Conservation (phyloP, 2,113 vertebrate species). For the Merops nubicus region DNA sequence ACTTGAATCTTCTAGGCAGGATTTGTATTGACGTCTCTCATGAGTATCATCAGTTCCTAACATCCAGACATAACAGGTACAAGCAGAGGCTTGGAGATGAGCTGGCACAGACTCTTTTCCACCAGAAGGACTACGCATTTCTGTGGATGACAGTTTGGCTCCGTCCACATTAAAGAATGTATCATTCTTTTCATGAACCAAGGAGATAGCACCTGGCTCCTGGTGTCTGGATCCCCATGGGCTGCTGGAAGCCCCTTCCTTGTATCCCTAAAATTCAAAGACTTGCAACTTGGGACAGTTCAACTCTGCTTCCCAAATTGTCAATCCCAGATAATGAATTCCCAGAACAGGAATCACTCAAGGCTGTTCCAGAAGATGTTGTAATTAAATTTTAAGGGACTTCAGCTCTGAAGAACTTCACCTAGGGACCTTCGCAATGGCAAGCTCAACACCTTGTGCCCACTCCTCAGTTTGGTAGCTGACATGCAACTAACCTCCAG, state of each 20-base stretch:
- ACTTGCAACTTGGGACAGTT: neutral
- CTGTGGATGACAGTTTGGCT: neutral
- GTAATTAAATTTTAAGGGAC: neutral
- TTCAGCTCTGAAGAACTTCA: neutral
- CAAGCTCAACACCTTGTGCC: neutral
- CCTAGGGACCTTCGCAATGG: neutral
- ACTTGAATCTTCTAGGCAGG: slow-evolving; percentile 26
- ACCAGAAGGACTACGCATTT: slow-evolving; percentile 39
- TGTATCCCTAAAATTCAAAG: neutral
- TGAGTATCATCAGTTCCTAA: neutral
- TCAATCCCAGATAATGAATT: neutral
- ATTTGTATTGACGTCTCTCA: neutral
- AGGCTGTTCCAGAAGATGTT: neutral
- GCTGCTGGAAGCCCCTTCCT: neutral
- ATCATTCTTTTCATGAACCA: neutral
- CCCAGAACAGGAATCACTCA: neutral
- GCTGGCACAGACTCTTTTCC: neutral
- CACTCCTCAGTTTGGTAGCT: neutral
- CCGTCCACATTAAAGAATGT: neutral
- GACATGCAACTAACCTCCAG: neutral
- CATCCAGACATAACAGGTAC: slow-evolving; percentile 32
- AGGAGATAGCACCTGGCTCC: neutral
- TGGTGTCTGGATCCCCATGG: neutral
- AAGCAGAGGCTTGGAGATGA: slow-evolving; percentile 23
- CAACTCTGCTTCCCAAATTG: neutral